phyloP scores from a whole-genome alignment of 1,140 invertebrate species.

The Periplaneta americana region DNA sequence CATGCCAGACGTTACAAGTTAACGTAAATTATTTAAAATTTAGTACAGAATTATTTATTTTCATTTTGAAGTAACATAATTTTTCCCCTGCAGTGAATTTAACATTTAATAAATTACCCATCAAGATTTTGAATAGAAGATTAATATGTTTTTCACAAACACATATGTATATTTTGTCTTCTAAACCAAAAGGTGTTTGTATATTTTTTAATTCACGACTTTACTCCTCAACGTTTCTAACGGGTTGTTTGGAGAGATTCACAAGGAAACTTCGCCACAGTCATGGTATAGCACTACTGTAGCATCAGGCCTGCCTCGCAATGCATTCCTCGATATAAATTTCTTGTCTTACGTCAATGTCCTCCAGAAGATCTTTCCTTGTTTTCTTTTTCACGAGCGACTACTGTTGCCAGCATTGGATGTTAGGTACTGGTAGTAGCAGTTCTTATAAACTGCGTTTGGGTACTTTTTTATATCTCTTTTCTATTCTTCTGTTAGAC shows the following conservation, averaged over 20 bases:
- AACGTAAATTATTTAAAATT: too few species aligned
- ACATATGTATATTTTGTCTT: too few species aligned
- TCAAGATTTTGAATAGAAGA: too few species aligned
- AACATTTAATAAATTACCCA: too few species aligned
- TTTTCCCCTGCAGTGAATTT: too few species aligned
- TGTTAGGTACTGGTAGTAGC: neutral
- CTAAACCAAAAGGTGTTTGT: too few species aligned
- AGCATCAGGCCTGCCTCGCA: neutral
- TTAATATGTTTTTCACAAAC: too few species aligned
- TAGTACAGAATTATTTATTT: too few species aligned
- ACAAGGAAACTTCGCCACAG: neutral
- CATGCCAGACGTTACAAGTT: too few species aligned
- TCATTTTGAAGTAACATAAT: too few species aligned
- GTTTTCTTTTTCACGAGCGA: neutral
- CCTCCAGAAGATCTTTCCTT: neutral
- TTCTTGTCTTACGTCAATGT: neutral
- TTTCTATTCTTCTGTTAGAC: neutral
- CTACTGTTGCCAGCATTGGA: neutral
- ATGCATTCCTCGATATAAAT: neutral
- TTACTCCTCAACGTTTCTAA: neutral
- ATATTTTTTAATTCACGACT: neutral
- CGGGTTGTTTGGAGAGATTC: neutral
- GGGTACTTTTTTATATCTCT: neutral
- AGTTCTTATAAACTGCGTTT: neutral
- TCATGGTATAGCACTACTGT: neutral